A percentile compares a stretch with the other conserved stretches of the same genome.
These are phyloP conservation scores for Erebia palarica DNA, from an alignment of 2,888 invertebrate genomes.

Conservation along the genomic window DNA sequence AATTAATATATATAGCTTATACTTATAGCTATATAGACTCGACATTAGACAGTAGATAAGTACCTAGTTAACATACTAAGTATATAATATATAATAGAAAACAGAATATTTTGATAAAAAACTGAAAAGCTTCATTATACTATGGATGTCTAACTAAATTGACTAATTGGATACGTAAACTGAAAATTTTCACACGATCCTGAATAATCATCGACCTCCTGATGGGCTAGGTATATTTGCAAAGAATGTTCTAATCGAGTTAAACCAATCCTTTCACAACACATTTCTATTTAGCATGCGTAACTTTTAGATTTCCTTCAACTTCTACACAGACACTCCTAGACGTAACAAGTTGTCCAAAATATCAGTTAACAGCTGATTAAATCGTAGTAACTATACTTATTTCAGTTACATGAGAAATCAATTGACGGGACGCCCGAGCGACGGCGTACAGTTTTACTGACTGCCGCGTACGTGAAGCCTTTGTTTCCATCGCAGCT, in stretches of 20 bases:
- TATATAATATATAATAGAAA: too few relatives aligned
- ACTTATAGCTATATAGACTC: too few relatives aligned
- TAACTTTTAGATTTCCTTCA: background rate
- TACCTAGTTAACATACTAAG: too few relatives aligned
- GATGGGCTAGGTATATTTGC: background rate
- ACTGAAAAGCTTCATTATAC: too few relatives aligned
- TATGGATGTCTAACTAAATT: too few relatives aligned
- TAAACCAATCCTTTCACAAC: slow-evolving; percentile 1
- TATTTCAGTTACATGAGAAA: slow-evolving; percentile 15
- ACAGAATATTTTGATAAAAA: too few relatives aligned
- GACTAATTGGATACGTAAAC: too few relatives aligned
- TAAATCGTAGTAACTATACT: slow-evolving; percentile 10
- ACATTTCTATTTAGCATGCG: background rate
- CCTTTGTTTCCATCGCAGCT: slow-evolving; percentile 12
- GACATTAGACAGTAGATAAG: too few relatives aligned
- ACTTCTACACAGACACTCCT: background rate
- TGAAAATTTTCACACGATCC: too few relatives aligned
- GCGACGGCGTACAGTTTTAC: background rate
- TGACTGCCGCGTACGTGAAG: slow-evolving; percentile 14
- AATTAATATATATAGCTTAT: too few relatives aligned
- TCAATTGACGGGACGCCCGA: slow-evolving; percentile 6
- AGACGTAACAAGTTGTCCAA: background rate
- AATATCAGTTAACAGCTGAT: background rate
- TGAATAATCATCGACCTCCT: background rate
- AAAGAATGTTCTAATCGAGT: background rate